Conservation (phyloP, 2,113 vertebrate genomes). For the Steatornis caripensis region DNA sequence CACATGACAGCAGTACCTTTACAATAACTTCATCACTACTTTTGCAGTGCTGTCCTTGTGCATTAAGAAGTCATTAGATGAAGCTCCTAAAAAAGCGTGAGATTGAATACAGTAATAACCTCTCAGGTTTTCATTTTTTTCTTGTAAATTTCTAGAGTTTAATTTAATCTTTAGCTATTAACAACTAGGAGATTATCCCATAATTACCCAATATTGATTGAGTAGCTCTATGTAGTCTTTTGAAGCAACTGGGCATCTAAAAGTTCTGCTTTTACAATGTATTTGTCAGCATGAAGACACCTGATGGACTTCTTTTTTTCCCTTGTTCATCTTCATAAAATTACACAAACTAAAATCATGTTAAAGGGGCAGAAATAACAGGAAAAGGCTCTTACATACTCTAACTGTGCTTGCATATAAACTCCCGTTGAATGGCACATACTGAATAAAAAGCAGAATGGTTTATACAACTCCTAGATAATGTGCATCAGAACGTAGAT, state of each 20-base stretch:
- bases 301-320: background rate
- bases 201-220: background rate
- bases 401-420: background rate
- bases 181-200: background rate
- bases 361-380: background rate
- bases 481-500: background rate
- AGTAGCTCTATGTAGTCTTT: background rate
- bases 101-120: background rate
- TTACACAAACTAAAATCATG: background rate
- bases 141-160: background rate
- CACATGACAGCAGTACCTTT: background rate
- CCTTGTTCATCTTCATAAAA: background rate
- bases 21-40: background rate
- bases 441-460: background rate
- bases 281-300: background rate
- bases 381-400: background rate
- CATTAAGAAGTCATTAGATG: background rate
- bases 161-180: background rate
- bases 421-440: background rate
- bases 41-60: background rate
- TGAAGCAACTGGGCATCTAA: background rate
- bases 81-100: background rate
- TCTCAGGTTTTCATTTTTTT: background rate
- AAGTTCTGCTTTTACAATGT: background rate
- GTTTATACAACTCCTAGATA: background rate